Conservation (phyloP, 2,113 vertebrate species). For the Hyla sarda region DNA sequence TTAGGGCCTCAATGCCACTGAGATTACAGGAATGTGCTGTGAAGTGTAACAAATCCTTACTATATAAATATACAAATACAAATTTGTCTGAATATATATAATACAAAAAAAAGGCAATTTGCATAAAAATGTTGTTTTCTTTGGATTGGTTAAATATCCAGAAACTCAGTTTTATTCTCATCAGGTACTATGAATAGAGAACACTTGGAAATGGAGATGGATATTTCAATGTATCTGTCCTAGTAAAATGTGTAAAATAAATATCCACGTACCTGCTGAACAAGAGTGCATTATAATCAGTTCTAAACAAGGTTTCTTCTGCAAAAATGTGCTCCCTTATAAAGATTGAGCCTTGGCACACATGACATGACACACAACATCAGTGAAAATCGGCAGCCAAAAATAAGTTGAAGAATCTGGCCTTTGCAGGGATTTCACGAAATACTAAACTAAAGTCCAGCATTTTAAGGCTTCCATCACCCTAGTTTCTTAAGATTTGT, state of each 20-base stretch:
- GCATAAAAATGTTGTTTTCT: slow-evolving; percentile 44
- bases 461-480: no score
- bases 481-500: no score
- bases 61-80: slow-evolving; percentile 44
- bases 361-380: neutral
- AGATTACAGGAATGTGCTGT: slow-evolving; percentile 36
- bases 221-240: neutral
- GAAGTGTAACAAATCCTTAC: slow-evolving; percentile 35
- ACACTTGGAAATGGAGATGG: neutral
- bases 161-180: slow-evolving; percentile 4
- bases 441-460: no score
- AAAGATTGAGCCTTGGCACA: neutral
- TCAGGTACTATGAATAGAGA: slow-evolving; percentile 2
- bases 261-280: neutral
- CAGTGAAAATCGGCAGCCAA: neutral
- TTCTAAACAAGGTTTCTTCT: neutral
- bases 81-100: slow-evolving; percentile 43
- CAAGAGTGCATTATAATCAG: neutral
- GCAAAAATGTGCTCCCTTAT: neutral
- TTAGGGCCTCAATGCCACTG: slow-evolving; percentile 36
- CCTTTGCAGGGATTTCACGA: neutral
- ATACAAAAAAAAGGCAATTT: slow-evolving; percentile 29
- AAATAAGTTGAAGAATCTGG: neutral
- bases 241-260: slow-evolving; percentile 5
- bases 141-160: slow-evolving; percentile 20